Evolutionary conservation across 2,888 invertebrate species (phyloP), one percentile per base, ranked within the genome.

Genomic region (Lithophane socia): DNA sequence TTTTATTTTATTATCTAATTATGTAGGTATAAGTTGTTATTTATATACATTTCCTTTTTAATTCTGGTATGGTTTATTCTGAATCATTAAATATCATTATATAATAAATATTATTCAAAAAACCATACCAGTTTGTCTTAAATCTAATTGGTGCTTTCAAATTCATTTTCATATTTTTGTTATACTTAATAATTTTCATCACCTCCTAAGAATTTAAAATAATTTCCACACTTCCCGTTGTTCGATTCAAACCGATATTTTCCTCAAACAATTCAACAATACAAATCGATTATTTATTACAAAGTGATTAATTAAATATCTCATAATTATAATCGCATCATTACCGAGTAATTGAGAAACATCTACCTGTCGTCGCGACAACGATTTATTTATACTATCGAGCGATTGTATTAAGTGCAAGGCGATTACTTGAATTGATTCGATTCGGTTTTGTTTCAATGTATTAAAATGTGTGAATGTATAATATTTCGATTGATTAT

Each of bases 291-390:
- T 52, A 77, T 49, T 60, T 58, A 67, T 60, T 71, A 61, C 69
- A 68, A 85, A 73, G 44, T 77, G 24, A 70, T 75, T 70, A 74
- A 75, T 73, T 47, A 71, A 75, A 71, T 56, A 44, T 66, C 49
- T 56, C 47, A 24, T 58, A 60, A 16, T 29, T 29, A 56, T 42
- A 73, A 71, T 73, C 44, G 24, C 52, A 68, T 80, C 52, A 37
- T 76, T 75, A 58, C 49, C 29, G 13, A 69, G 3, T 73, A 54
- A 79, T 79, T 75, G 52, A 37, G 63, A 79, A 84, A 79, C 67
- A 80, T 75, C 68, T 64, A 66, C 16, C 9, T 60, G 66, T 77
- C 54, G 75, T 75, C 78, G 81, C 69, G n/a, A 63, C 73, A 81
- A 60, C 61, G 64, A 75, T 86, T 82, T 60, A 66, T 47, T 21